Evolutionary conservation across 2,888 invertebrate genomes (phyloP), one percentile per base, ranked within the genome.

Genomic region (Conistra vaccinii): DNA sequence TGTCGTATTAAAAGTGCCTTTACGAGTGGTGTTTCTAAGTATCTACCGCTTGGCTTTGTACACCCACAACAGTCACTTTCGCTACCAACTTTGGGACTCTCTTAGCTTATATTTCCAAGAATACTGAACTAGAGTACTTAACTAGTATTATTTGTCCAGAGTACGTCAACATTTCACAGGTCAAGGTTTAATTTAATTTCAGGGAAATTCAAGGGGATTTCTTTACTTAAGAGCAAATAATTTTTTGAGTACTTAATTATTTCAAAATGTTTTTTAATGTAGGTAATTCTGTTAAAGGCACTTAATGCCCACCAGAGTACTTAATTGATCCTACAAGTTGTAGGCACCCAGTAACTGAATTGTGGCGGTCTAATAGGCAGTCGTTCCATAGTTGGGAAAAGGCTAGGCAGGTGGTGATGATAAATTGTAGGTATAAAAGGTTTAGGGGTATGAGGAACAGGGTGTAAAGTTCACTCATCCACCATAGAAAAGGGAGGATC

Each of bases 81-180:
- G 17, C 57, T 57, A 0, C 7, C 9, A 23, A 42, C 5, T 23
- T 68, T 26, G 10, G 39, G 39, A 39, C 48, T 58, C 39, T 58
- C 77, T 26, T 39, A 42, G 57, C n/a, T 77, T 67, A 68, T 23
- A 32, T 57, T 63, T 76, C 4, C 20, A 29, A 55, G 14, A 76
- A 62, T 45, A 53, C 26, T 53, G 3, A 75, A 61, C 51, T 53
- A 5, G 2, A 62, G 29, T 29, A 39, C 45, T 32, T n/a, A 42
- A 7, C 12, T 32, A 17, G 4, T n/a, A 39, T 20, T 39, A 62
- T 39, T 39, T 26, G n/a, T 17, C 5, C 2, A 35, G n/a, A 6
- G 17, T 17, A 35, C 14, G 9, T 35, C 2, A 61, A 35, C 1
- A 35, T n/a, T 35, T n/a, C n/a, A 35, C 35, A n/a, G 35, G 7